Base-by-base conservation (phyloP, 2,797 vertebrate species). In the Morelia viridis region DNA sequence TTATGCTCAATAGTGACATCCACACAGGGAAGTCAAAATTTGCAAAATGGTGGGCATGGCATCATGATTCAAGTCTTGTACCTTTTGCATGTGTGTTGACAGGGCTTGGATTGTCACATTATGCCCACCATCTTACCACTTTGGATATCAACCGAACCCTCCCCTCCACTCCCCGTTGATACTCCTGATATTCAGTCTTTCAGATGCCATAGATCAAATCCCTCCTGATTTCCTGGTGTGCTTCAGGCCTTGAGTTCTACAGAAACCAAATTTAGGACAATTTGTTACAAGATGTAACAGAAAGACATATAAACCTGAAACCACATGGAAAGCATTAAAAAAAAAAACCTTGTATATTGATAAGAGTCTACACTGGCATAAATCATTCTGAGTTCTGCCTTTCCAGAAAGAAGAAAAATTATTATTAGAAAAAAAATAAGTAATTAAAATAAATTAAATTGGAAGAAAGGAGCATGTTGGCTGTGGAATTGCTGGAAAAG, bases 191-290 rank as follows among this genome's bases (percentile, higher is more conserved):
- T 19, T 60, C 26, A 4, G 85, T 22, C 5, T 31, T 91, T 88
- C 92, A 85, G 62, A 4, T 11, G 64, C 0, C 64, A 56, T 84
- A 62, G 71, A 88, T 94, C 89, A 92, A 68, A 92, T 89, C 91
- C 2, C n/a, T 28, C 6, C 1, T 4, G 6, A 1, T 89, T 94
- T 90, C 28, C 7, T 2, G 0, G 83, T 7, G 3, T 89, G 13
- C 35, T 94, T 61, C 0, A 19, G 5, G 90, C 91, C 87, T 35
- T 19, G 0, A 65, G 0, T 90, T 0, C 7, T 94, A 13, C 64
- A 57, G 91, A 93, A 88, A 31, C 19, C 90, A 87, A 90, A 57
- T 57, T 91, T 60, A 65, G 61, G 58, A 87, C 10, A 93, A 60
- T 31, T 91, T 95, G 91, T 71, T 68, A 62, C 60, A 94, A 53